Evolutionary conservation across 2,888 invertebrate genomes (phyloP).

Genomic region (Plebejus argus): DNA sequence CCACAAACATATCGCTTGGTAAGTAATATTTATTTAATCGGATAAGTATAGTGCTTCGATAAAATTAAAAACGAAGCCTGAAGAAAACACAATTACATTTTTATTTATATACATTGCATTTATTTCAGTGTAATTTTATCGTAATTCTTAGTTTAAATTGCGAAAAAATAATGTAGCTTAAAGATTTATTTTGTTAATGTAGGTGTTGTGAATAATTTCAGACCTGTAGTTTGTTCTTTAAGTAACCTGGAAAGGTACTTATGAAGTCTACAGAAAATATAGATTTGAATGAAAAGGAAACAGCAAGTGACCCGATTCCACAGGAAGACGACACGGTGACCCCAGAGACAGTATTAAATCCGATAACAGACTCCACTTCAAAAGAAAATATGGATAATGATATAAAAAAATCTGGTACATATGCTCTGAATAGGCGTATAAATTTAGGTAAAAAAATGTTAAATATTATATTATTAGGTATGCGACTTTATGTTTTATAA

Average conservation of each 20-base stretch:
- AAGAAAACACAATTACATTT: background rate
- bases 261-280: conserved; percentile 51
- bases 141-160: background rate
- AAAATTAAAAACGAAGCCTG: background rate
- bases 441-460: conserved; percentile 51
- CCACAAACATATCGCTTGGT: background rate
- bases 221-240: background rate
- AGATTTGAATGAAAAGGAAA: conserved; percentile 41
- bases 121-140: background rate
- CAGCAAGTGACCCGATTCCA: conserved; percentile 45
- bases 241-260: conserved; percentile 34
- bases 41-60: background rate
- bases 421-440: conserved; percentile 53
- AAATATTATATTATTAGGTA: background rate
- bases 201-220: background rate
- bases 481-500: background rate
- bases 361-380: conserved; percentile 1
- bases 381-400: conserved; percentile 53
- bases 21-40: background rate
- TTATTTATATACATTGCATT: background rate
- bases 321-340: conserved; percentile 43
- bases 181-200: background rate
- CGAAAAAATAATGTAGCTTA: background rate
- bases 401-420: conserved; percentile 58
- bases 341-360: conserved; percentile 49